Base-by-base conservation (phyloP, 2,113 vertebrate species). In the Lamprotornis superbus region DNA sequence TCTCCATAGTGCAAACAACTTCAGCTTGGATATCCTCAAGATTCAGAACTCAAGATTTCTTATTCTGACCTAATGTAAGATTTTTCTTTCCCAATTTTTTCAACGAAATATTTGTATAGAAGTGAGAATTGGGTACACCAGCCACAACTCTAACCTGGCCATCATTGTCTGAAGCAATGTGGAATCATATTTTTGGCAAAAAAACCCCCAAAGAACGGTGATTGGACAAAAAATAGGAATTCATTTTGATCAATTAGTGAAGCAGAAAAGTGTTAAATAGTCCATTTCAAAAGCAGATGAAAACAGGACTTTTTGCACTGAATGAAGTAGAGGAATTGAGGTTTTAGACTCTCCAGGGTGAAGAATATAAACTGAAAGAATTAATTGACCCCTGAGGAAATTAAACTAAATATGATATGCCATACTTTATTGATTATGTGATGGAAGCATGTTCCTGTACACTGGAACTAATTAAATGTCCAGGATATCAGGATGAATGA, bases 181-280 rank as follows among this genome's bases (percentile, higher is more conserved):
- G 11, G 14, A 65, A 52, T 65, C 10, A 61, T 3, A 61, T 35
- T 69, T 74, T 84, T 39, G 2, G 2, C 22, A 73, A n/a, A 31
- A 17, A 4, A 50, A 27, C 5, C 13, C 13, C 27, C 1, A 42
- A 84, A 73, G 1, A 4, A 33, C 5, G 0, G 1, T 23, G 13
- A 44, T 44, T 53, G 11, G 52, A 60, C 1, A 2, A 73, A 82
- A 80, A 59, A 5, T 15, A 31, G 13, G 1, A 39, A 42, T 39
- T 37, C 0, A 11, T 56, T 78, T 74, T 79, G 3, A 9, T 63
- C 11, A 63, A 11, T 57, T 67, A 37, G 6, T n/a, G 11, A 27
- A 49, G 5, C 0, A 71, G 30, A 75, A 57, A 87, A 77, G 3
- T 35, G 5, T 76, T 80, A 63, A 79, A 67, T 22, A 47, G 10